phyloP scores from a whole-genome alignment of 2,113 vertebrate genomes.

The Tetrax tetrax region DNA sequence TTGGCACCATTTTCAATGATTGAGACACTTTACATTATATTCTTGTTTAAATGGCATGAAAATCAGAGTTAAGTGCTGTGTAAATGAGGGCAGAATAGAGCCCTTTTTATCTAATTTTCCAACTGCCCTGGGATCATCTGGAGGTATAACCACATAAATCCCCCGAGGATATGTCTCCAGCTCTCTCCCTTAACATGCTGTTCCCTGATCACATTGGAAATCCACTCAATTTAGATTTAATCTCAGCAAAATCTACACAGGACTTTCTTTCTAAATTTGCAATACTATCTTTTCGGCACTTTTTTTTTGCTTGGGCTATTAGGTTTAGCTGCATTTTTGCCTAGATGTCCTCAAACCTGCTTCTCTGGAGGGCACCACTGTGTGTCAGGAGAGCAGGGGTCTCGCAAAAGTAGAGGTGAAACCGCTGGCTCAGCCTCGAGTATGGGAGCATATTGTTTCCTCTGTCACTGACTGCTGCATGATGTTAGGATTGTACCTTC shows the following conservation, averaged over 20 bases:
- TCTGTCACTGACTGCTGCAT: neutral
- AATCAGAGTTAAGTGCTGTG: slow-evolving; percentile 48
- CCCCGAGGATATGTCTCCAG: neutral
- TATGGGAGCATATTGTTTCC: neutral
- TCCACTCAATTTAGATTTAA: slow-evolving; percentile 38
- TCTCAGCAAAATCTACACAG: neutral
- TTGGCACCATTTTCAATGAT: neutral
- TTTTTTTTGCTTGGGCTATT: neutral
- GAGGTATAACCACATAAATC: slow-evolving; percentile 60
- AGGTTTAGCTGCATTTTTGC: neutral
- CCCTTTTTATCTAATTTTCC: slow-evolving; percentile 55
- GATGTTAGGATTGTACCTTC: neutral
- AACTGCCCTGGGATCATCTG: slow-evolving; percentile 38
- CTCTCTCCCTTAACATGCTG: neutral
- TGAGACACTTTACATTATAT: slow-evolving; percentile 5
- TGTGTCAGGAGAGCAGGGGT: neutral
- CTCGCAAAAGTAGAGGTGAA: neutral
- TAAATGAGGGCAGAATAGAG: slow-evolving; percentile 57
- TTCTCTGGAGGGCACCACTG: neutral
- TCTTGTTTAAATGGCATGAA: slow-evolving; percentile 41
- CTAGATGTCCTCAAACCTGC: neutral
- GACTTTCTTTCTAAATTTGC: slow-evolving; percentile 14
- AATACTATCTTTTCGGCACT: neutral
- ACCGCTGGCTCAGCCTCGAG: neutral
- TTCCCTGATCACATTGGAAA: slow-evolving; percentile 22